Percentiles rank a stretch among this genome's conserved stretches.
Evolutionary conservation across 1,140 invertebrate genomes (phyloP).

Genomic region (Brachionus koreanus): DNA sequence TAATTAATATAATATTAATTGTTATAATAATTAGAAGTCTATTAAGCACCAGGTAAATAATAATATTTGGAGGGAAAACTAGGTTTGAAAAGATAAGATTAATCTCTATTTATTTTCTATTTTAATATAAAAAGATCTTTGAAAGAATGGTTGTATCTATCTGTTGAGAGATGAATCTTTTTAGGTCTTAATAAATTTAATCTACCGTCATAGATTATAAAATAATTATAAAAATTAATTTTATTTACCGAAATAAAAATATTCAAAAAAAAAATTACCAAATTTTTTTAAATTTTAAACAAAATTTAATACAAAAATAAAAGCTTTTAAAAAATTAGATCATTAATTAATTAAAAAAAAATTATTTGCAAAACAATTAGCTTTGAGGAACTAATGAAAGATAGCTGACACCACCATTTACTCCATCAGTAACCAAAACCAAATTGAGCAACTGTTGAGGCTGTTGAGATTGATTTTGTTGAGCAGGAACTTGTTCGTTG

Average conservation of each 20-base stretch:
- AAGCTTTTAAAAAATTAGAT: not conserved
- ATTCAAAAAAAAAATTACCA: not conserved
- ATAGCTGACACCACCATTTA: constrained; percentile 39
- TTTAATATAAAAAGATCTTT: not conserved
- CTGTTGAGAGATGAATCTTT: not conserved
- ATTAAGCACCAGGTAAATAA: not conserved
- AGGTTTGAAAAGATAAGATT: not conserved
- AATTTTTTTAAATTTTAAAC: not conserved
- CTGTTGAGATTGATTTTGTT: constrained; percentile 12
- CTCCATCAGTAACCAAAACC: constrained; percentile 36
- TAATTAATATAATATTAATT: not conserved
- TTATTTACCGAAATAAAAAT: not conserved
- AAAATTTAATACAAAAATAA: not conserved
- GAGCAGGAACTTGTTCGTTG: not conserved
- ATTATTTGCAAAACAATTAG: not conserved
- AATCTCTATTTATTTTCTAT: not conserved
- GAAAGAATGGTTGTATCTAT: not conserved
- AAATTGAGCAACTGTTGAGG: constrained; percentile 30
- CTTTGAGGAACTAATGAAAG: constrained; percentile 26
- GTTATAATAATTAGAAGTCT: not conserved
- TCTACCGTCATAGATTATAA: no score
- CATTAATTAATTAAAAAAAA: not conserved
- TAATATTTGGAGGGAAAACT: not conserved
- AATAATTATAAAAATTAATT: no score
- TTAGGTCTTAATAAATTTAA: not conserved